Conservation (phyloP, 2,888 invertebrate genomes). For the Sicus ferrugineus region DNA sequence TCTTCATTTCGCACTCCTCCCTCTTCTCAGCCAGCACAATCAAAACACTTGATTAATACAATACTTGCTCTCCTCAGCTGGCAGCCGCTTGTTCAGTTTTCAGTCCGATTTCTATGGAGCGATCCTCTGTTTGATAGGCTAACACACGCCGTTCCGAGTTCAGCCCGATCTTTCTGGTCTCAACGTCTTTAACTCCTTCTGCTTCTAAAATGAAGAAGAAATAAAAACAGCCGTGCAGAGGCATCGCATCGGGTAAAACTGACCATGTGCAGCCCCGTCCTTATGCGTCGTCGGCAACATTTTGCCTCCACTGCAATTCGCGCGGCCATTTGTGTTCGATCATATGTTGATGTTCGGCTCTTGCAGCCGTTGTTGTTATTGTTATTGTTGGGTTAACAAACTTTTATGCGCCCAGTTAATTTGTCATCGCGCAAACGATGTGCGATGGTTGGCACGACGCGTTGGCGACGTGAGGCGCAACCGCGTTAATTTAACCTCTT, state of each 20-base stretch:
- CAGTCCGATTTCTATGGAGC: neutral
- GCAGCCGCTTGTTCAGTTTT: neutral
- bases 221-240: no score
- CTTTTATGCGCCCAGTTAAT: conserved; percentile 37
- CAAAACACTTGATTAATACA: conserved; percentile 1
- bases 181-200: no score
- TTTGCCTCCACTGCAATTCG: neutral
- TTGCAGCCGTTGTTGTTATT: neutral
- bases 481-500: neutral
- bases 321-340: neutral
- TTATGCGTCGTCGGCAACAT: neutral
- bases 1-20: neutral
- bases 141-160: neutral
- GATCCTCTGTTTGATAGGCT: neutral
- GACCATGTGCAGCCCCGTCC: neutral
- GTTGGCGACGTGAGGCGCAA: neutral
- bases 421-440: conserved; percentile 39
- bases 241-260: no score
- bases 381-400: conserved; percentile 25
- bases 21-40: neutral
- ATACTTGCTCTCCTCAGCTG: neutral
- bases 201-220: no score
- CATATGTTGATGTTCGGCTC: no score
- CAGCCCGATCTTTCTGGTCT: neutral
- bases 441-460: neutral